A percentile compares a stretch with the other conserved stretches of the same genome.
phyloP scores from a whole-genome alignment of 1,140 invertebrate species.

The Ganaspis sp. region DNA sequence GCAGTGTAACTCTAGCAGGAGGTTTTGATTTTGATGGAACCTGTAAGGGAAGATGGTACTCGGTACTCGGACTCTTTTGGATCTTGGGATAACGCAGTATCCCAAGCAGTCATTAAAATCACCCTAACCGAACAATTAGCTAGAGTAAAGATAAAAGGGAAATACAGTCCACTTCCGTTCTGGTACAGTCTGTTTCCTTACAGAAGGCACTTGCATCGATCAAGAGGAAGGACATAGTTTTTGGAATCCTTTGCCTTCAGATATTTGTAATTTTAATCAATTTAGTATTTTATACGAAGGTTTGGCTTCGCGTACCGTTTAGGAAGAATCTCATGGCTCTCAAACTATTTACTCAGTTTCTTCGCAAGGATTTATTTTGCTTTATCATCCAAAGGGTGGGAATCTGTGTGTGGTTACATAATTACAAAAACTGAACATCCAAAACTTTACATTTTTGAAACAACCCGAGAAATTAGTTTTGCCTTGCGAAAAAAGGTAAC shows the following conservation, averaged over 20 bases:
- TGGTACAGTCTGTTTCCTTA: not conserved
- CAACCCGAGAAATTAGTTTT: not conserved
- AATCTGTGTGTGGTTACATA: constrained; percentile 33
- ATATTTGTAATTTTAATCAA: constrained; percentile 36
- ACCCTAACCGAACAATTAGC: too few relatives aligned
- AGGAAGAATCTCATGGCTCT: too few relatives aligned
- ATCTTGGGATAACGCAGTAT: not conserved
- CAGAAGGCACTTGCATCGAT: not conserved
- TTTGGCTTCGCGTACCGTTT: too few relatives aligned
- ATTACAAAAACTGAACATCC: constrained; percentile 50
- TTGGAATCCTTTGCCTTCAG: constrained; percentile 33
- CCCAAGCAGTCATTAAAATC: too few relatives aligned
- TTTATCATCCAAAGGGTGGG: not conserved
- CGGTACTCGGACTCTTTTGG: not conserved
- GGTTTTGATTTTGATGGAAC: not conserved
- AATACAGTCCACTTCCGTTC: not conserved
- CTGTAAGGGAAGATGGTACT: not conserved
- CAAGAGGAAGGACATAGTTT: constrained; percentile 20
- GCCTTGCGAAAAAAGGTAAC: not conserved
- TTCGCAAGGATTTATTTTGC: constrained; percentile 37
- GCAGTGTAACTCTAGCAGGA: not conserved
- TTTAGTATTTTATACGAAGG: constrained; percentile 44
- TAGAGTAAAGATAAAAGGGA: not conserved
- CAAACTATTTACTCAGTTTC: too few relatives aligned
- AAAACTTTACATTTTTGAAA: constrained; percentile 51